A percentile compares a stretch with the other conserved stretches of the same genome.
Conservation (phyloP, 2,113 vertebrate genomes). For the Indicator maculatus region DNA sequence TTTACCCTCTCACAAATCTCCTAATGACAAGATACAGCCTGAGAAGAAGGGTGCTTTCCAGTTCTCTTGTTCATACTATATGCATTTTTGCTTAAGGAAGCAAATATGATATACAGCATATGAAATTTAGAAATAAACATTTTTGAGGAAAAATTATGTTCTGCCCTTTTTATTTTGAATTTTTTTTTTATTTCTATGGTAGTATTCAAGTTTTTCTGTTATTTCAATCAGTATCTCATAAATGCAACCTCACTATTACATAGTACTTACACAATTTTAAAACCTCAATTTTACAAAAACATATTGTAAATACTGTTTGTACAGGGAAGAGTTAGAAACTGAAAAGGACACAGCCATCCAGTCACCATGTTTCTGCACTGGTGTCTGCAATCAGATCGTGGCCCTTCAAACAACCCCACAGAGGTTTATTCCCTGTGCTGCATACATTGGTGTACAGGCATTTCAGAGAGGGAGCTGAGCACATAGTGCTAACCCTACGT, state of each 20-base stretch:
- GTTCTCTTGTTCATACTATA: not conserved
- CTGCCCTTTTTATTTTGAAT: not conserved
- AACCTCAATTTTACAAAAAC: not conserved
- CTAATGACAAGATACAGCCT: not conserved
- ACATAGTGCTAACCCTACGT: no score
- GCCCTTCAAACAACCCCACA: no score
- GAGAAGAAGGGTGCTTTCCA: not conserved
- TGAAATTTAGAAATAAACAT: not conserved
- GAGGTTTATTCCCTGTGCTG: no score
- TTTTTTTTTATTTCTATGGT: not conserved
- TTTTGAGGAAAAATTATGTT: not conserved
- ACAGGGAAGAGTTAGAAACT: not conserved
- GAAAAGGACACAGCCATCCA: no score
- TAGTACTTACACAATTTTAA: not conserved
- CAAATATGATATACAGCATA: not conserved
- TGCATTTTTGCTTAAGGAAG: not conserved
- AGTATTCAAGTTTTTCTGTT: not conserved
- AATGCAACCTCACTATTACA: not conserved
- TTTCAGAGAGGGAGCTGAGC: no score
- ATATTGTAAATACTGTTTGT: not conserved
- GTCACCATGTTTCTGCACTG: no score
- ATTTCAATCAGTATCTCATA: not conserved
- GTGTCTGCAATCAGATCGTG: no score
- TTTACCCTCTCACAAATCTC: not conserved
- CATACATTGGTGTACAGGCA: no score